Conservation (phyloP, 37 sponge, comb jelly and placozoan genomes). For the Lycopodina hypogea region DNA sequence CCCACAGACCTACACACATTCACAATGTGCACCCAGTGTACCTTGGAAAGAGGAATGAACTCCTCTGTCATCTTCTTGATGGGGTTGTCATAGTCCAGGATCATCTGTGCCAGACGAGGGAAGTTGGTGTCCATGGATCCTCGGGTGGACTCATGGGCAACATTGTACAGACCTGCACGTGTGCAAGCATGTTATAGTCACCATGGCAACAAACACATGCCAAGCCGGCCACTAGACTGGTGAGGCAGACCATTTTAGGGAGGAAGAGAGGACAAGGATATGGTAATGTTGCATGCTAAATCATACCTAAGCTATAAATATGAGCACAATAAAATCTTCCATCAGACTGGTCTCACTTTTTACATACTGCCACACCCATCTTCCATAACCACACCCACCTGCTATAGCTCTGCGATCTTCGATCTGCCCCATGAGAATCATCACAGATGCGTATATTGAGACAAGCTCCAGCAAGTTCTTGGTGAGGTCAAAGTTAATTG, state of each 20-base stretch:
- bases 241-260: too few species aligned
- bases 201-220: not conserved
- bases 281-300: too few species aligned
- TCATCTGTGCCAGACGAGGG: constrained; percentile 91
- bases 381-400: too few species aligned
- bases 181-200: not conserved
- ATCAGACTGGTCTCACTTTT: too few species aligned
- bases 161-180: constrained; percentile 68
- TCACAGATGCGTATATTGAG: constrained; percentile 53
- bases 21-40: not conserved
- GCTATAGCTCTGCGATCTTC: constrained; percentile 74
- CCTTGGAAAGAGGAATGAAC: constrained; percentile 82
- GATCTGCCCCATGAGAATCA: constrained; percentile 77
- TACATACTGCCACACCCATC: too few species aligned
- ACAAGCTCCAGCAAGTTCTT: constrained; percentile 71
- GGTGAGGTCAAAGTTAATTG: constrained; percentile 85
- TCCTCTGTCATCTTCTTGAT: constrained; percentile 90
- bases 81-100: constrained; percentile 87
- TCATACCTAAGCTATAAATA: too few species aligned
- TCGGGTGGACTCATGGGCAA: constrained; percentile 67
- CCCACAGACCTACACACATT: too few species aligned
- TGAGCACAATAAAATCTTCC: too few species aligned
- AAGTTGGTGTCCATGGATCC: constrained; percentile 67
- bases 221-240: constrained; percentile 1
- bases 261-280: too few species aligned